Base-by-base conservation (phyloP, 2,797 vertebrate species). In the Diplodus puntazzo region DNA sequence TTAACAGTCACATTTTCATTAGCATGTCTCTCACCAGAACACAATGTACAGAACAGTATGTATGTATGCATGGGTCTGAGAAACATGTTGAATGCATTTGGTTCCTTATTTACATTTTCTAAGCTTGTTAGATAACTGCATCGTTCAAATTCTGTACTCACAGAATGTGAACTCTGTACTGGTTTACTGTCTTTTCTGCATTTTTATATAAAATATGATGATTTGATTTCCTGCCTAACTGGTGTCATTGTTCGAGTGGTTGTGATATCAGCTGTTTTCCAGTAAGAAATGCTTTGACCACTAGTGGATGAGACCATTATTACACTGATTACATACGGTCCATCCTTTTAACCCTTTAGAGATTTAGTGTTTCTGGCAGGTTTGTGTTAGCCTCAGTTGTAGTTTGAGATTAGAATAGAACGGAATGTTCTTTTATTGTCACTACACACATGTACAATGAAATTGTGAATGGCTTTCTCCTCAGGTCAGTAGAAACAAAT, bases 1-100 rank as follows among this genome's bases (percentile, higher is more conserved):
- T 45, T 21, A 60, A 53, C 23, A 20, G n/a, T 27, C 72, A 61
- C 34, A 54, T 62, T 69, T 66, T 55, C 13, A 68, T 60, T 73
- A 68, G 18, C 18, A 64, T 45, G 42, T 55, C 68, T 81, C 60
- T 65, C 52, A 27, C 55, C 57, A 73, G 62, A 75, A 77, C 70
- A 74, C 50, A 63, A 50, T 59, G 69, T 66, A 57, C 48, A 68
- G 23, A 11, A 53, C 20, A 53, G 34, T n/a, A 48, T 58, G 50
- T n/a, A 48, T 58, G 50, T 43, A 57, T 49, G 11, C 17, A 59
- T 30, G 13, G 7, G 16, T 52, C 45, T 53, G 27, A 61, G 63
- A 45, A 69, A 80, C 27, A 27, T 43, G 13, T 8, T 65, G 20
- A 52, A 23, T 34, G n/a, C 11, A 55, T 50, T 63, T 73, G 3